Percentiles rank a stretch among this genome's conserved stretches.
phyloP scores from a whole-genome alignment of 1,140 invertebrate genomes.

The Drosophila rhopaloa region DNA sequence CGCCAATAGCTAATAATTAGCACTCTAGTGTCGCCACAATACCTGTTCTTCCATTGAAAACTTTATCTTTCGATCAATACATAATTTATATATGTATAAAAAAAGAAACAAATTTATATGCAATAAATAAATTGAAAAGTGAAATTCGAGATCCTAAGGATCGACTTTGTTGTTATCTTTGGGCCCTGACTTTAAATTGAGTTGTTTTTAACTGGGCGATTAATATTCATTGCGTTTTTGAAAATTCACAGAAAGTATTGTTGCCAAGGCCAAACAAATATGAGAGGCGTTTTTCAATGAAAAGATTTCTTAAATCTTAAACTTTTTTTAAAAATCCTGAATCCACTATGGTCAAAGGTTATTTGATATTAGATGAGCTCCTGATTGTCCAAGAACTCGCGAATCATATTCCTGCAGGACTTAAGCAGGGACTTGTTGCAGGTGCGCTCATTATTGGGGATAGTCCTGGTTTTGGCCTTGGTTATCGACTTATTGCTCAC shows the following conservation, averaged over 20 bases:
- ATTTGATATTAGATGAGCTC: conserved; percentile 40
- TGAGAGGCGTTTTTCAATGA: neutral
- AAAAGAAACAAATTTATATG: conserved; percentile 75
- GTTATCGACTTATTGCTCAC: conserved; percentile 15
- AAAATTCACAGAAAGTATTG: neutral
- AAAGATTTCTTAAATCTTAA: conserved; percentile 33
- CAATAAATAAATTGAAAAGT: conserved; percentile 79
- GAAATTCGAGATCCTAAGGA: conserved; percentile 24
- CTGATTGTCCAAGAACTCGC: conserved; percentile 64
- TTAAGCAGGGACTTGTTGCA: conserved; percentile 59
- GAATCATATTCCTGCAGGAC: conserved; percentile 70
- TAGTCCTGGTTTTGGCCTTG: conserved; percentile 47
- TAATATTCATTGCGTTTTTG: neutral
- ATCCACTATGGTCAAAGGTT: neutral
- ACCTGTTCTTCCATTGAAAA: conserved; percentile 80
- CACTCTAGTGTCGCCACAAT: conserved; percentile 81
- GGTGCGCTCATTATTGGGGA: neutral
- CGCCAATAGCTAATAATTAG: conserved; percentile 83
- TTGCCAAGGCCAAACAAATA: neutral
- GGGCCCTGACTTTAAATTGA: neutral
- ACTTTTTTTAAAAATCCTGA: neutral
- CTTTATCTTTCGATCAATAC: conserved; percentile 68
- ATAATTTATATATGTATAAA: conserved; percentile 49
- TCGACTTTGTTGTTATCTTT: neutral
- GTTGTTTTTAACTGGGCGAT: neutral